A percentile compares a stretch with the other conserved stretches of the same genome.
Conservation (phyloP, 2,888 invertebrate genomes). For the Ochropleura leucogaster region DNA sequence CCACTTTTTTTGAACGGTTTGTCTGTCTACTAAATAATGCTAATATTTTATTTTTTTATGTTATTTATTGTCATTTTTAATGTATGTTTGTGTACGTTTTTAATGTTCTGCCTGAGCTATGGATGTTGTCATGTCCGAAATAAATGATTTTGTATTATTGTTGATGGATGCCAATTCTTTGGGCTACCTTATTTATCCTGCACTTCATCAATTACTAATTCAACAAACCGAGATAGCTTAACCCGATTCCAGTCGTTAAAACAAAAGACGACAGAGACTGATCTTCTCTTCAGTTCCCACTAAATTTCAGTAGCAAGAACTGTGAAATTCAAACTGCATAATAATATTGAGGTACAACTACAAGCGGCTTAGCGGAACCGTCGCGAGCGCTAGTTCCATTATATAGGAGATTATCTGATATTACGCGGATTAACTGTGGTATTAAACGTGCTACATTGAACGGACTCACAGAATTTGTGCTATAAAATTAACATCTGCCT, state of each 20-base stretch:
- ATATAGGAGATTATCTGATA: constrained; percentile 66
- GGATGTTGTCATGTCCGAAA: too few relatives aligned
- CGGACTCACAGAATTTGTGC: constrained; percentile 42
- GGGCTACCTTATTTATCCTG: not conserved
- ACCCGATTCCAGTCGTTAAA: not conserved
- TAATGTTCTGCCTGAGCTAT: too few relatives aligned
- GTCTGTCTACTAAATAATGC: too few relatives aligned
- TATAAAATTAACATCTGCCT: constrained; percentile 45
- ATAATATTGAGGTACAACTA: constrained; percentile 67
- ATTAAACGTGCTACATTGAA: constrained; percentile 56
- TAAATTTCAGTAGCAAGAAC: constrained; percentile 49
- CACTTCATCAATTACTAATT: not conserved
- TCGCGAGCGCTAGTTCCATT: constrained; percentile 62
- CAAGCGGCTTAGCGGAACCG: constrained; percentile 57
- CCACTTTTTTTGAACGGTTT: too few relatives aligned
- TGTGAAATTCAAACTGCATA: constrained; percentile 52
- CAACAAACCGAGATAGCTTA: not conserved
- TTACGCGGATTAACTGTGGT: constrained; percentile 62
- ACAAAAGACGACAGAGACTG: not conserved
- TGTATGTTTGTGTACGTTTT: too few relatives aligned
- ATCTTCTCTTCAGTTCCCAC: constrained; percentile 2
- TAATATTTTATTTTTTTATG: too few relatives aligned
- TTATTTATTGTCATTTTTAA: too few relatives aligned
- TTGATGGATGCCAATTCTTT: not conserved
- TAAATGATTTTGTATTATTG: too few relatives aligned